These are phyloP conservation scores for Neodiprion virginianus DNA, from an alignment of 1,140 invertebrate species.

Conservation along the genomic window DNA sequence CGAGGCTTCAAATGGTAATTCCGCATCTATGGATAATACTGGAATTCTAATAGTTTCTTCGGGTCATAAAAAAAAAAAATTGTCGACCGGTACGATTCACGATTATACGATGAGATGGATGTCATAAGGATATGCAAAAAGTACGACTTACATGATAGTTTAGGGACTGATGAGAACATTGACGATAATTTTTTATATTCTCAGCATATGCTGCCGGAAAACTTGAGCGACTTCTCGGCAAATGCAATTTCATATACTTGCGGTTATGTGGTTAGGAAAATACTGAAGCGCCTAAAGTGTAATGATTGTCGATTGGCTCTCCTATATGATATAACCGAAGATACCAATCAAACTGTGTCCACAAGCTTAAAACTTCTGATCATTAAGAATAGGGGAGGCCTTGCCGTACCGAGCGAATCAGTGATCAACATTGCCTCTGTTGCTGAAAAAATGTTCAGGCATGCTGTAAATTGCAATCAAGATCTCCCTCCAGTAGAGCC, in stretches of 20 bases:
- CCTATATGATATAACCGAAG: neutral
- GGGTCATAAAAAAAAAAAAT: neutral
- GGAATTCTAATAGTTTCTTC: neutral
- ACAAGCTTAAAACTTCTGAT: too few relatives aligned
- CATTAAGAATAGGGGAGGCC: too few relatives aligned
- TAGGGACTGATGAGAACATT: neutral
- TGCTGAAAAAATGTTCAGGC: too few relatives aligned
- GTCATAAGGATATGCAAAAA: neutral
- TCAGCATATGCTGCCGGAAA: neutral
- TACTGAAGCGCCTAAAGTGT: neutral
- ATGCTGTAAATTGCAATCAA: too few relatives aligned
- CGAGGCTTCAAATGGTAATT: conserved; percentile 18
- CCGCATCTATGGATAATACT: neutral
- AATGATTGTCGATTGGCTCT: conserved; percentile 16
- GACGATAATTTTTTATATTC: neutral
- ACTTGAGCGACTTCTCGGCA: neutral
- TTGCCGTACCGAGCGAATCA: too few relatives aligned
- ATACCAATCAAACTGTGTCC: too few relatives aligned
- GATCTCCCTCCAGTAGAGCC: too few relatives aligned
- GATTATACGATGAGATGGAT: conserved; percentile 10
- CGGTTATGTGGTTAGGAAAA: neutral
- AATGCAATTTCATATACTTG: neutral
- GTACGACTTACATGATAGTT: neutral
- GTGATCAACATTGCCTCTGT: too few relatives aligned
- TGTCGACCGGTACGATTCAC: neutral